Evolutionary conservation across 2,888 invertebrate species (phyloP).

Genomic region (Hipparchia sbordonii): DNA sequence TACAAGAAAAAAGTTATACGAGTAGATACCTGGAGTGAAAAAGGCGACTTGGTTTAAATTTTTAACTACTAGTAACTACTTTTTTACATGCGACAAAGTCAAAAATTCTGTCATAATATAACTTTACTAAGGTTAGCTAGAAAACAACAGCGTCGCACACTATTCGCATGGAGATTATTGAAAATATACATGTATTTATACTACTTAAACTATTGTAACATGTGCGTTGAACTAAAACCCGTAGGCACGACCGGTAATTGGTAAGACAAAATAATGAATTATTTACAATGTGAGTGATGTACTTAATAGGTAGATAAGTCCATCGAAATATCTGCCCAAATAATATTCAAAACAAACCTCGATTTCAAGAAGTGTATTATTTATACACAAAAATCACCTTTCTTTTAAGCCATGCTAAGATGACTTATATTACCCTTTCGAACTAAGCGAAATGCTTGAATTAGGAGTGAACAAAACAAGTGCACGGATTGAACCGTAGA

Average conservation of each 20-base stretch:
- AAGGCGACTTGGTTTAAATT: neutral
- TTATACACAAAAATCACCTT: too few relatives aligned
- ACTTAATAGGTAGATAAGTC: too few relatives aligned
- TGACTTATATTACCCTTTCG: too few relatives aligned
- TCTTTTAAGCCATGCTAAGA: too few relatives aligned
- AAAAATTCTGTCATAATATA: neutral
- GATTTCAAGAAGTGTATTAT: neutral
- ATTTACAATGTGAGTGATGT: conserved; percentile 6
- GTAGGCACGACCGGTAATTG: neutral
- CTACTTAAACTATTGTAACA: neutral
- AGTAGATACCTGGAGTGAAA: neutral
- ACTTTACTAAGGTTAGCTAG: conserved; percentile 1
- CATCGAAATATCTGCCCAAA: conserved; percentile 11
- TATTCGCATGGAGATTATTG: neutral
- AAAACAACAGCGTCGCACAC: neutral
- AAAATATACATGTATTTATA: neutral
- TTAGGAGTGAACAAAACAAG: too few relatives aligned
- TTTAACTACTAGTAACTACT: neutral
- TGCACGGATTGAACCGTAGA: too few relatives aligned
- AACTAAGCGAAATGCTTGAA: too few relatives aligned
- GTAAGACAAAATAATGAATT: conserved; percentile 12
- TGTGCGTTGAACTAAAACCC: neutral
- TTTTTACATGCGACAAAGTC: neutral
- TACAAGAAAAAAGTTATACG: too few relatives aligned
- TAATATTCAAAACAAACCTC: neutral